Conservation (phyloP, 2,797 vertebrate species). For the Xiphophorus birchmanni region DNA sequence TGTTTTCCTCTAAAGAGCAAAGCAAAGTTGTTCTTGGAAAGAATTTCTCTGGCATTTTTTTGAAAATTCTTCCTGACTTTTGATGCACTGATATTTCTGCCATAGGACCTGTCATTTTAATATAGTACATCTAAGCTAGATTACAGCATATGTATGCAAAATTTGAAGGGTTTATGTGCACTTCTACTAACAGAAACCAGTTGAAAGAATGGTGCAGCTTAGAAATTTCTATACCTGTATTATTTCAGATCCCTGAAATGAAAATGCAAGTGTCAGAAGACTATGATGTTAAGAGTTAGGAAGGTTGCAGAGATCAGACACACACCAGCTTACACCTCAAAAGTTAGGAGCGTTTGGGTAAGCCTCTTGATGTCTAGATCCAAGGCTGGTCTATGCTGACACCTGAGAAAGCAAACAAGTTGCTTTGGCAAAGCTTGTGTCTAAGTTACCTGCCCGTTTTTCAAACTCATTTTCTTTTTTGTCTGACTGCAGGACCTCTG, state of each 20-base stretch:
- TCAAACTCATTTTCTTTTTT: conserved; percentile 14
- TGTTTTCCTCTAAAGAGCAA: not conserved
- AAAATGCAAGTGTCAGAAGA: not conserved
- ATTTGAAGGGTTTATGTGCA: not conserved
- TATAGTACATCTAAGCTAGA: not conserved
- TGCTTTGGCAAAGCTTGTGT: conserved; percentile 37
- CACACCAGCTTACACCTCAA: conserved; percentile 39
- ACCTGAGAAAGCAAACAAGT: conserved; percentile 45
- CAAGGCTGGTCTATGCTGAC: conserved; percentile 32
- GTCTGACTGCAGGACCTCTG: conserved; percentile 31
- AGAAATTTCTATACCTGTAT: not conserved
- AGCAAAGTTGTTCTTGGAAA: not conserved
- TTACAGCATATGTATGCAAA: no score
- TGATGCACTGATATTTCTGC: not conserved
- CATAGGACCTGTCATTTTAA: not conserved
- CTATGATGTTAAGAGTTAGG: conserved; percentile 24
- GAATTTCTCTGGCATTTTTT: not conserved
- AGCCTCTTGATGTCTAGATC: conserved; percentile 65
- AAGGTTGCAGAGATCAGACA: conserved; percentile 58
- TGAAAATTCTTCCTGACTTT: not conserved
- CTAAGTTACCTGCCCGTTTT: conserved; percentile 22
- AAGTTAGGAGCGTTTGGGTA: conserved; percentile 61
- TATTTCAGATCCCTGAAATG: not conserved
- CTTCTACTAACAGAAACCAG: not conserved
- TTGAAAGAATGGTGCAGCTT: not conserved